Percentiles rank a stretch among this genome's conserved stretches.
Conservation (phyloP, 2,113 vertebrate genomes). For the Xiphias gladius region DNA sequence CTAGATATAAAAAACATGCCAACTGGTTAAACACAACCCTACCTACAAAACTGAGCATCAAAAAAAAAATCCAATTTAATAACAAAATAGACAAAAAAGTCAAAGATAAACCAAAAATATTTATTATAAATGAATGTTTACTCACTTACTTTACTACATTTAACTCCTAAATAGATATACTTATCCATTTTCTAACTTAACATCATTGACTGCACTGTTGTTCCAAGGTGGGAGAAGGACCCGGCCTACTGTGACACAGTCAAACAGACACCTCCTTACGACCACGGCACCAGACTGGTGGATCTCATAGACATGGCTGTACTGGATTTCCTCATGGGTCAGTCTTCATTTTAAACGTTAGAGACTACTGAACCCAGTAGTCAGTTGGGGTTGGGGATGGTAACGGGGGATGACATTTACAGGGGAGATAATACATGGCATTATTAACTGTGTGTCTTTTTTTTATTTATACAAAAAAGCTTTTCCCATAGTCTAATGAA, state of each 20-base stretch:
- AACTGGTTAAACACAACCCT: no score
- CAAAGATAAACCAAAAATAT: no score
- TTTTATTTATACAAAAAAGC: no score
- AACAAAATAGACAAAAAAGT: no score
- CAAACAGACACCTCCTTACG: slow-evolving; percentile 93
- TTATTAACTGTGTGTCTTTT: no score
- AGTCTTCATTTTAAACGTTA: slow-evolving; percentile 57
- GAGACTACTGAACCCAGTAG: no score
- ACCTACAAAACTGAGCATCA: not conserved
- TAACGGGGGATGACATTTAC: no score
- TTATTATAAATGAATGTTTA: no score
- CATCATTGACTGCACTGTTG: not conserved
- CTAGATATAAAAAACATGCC: no score
- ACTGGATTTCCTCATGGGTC: slow-evolving; percentile 98
- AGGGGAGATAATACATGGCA: not conserved
- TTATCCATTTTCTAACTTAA: not conserved
- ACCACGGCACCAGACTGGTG: slow-evolving; percentile 89
- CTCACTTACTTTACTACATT: no score
- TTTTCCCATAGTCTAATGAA: not conserved
- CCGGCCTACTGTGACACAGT: slow-evolving; percentile 94
- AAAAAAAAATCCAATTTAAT: not conserved
- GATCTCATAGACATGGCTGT: slow-evolving; percentile 97
- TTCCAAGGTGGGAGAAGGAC: slow-evolving; percentile 95
- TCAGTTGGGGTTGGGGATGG: no score
- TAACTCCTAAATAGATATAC: not conserved